These are phyloP conservation scores for Drosophila subobscura DNA, from an alignment of 1,140 invertebrate species.

Conservation along the genomic window DNA sequence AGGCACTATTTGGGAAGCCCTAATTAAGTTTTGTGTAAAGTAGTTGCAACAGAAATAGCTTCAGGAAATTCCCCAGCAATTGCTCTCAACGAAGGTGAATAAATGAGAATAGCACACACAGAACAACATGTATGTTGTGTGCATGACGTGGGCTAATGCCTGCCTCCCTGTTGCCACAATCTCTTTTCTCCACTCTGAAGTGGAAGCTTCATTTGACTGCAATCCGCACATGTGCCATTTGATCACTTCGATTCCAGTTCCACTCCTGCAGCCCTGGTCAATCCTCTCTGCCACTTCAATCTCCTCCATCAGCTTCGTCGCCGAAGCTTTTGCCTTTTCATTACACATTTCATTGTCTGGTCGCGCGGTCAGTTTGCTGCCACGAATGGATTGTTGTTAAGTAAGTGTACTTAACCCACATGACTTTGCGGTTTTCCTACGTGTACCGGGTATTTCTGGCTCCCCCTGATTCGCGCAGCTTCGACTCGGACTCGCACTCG, in stretches of 20 bases:
- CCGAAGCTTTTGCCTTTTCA: conserved; percentile 60
- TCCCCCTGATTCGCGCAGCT: conserved; percentile 5
- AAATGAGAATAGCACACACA: too few species aligned
- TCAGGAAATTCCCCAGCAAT: too few species aligned
- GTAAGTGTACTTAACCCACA: conserved; percentile 82
- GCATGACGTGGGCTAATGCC: too few species aligned
- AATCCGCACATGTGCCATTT: too few species aligned
- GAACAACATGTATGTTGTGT: too few species aligned
- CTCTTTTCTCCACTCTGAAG: too few species aligned
- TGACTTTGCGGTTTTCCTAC: conserved; percentile 70
- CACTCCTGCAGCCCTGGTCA: conserved; percentile 25
- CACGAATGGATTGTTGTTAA: conserved; percentile 69
- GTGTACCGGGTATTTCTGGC: conserved; percentile 18
- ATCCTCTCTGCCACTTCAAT: conserved; percentile 26
- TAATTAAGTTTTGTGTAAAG: too few species aligned
- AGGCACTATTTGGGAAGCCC: background rate
- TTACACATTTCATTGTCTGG: conserved; percentile 70
- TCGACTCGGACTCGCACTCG: conserved; percentile 7
- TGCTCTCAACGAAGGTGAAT: too few species aligned
- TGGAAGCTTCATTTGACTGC: too few species aligned
- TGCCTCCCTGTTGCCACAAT: too few species aligned
- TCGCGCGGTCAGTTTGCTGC: conserved; percentile 61
- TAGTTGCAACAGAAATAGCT: too few species aligned
- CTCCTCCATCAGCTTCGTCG: conserved; percentile 2
- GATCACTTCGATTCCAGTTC: too few species aligned